Conservation (phyloP, 2,888 invertebrate genomes). For the Agrypnus murinus region DNA sequence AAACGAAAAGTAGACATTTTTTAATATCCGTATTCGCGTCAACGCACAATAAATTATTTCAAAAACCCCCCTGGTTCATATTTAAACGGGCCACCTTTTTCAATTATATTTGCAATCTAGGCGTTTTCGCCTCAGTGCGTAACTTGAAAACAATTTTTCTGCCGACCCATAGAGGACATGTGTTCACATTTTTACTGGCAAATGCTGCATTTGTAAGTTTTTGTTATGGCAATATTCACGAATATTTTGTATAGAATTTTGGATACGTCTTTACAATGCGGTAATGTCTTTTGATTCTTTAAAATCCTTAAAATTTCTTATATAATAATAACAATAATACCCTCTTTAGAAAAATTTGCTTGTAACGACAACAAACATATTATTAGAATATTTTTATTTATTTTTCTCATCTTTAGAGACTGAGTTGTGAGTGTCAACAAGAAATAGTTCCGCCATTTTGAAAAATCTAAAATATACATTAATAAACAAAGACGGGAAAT, state of each 20-base stretch:
- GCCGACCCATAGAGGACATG: conserved; percentile 63
- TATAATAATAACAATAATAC: too few relatives aligned
- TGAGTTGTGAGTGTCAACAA: too few relatives aligned
- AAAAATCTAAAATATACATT: too few relatives aligned
- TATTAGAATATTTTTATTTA: too few relatives aligned
- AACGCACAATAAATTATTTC: conserved; percentile 68
- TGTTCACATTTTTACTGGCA: conserved; percentile 58
- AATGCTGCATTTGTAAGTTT: conserved; percentile 56
- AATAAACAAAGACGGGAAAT: background rate
- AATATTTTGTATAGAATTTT: conserved; percentile 50
- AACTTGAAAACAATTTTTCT: conserved; percentile 67
- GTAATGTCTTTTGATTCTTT: background rate
- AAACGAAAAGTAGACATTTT: conserved; percentile 50
- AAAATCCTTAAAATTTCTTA: conserved; percentile 15
- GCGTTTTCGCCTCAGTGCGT: conserved; percentile 67
- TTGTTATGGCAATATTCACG: conserved; percentile 50
- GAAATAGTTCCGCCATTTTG: too few relatives aligned
- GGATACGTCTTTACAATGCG: conserved; percentile 16
- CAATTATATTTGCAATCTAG: conserved; percentile 71
- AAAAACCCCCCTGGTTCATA: conserved; percentile 62
- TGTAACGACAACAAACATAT: too few relatives aligned
- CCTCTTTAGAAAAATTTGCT: too few relatives aligned
- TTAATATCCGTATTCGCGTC: conserved; percentile 62
- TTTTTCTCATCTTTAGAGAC: too few relatives aligned
- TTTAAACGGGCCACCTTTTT: conserved; percentile 69